Conservation (phyloP, 2,113 vertebrate species). For the Mystacornis crossleyi region DNA sequence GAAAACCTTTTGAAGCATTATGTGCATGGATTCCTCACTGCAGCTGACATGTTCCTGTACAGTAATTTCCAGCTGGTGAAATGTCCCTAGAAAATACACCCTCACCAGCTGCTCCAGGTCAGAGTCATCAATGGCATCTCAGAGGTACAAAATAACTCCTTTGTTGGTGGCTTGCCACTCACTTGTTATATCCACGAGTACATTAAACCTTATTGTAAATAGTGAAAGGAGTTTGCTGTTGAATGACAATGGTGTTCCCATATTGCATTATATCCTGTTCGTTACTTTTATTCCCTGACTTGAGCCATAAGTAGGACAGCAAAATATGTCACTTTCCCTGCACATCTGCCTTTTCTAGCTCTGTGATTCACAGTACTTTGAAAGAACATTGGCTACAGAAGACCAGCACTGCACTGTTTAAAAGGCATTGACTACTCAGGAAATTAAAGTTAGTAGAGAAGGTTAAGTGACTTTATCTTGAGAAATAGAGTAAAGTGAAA, state of each 20-base stretch:
- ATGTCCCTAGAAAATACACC: not conserved
- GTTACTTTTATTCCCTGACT: not conserved
- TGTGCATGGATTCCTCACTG: not conserved
- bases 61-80: not conserved
- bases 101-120: not conserved
- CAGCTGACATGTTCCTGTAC: not conserved
- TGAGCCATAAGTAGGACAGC: not conserved
- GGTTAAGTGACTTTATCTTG: not conserved
- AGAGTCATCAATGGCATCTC: not conserved
- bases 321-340: not conserved
- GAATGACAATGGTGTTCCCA: not conserved
- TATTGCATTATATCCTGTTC: not conserved
- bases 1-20: not conserved
- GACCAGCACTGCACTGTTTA: not conserved
- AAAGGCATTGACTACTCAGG: slow-evolving; percentile 1
- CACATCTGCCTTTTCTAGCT: not conserved
- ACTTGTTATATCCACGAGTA: not conserved
- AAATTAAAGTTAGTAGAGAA: slow-evolving; percentile 35
- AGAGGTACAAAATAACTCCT: not conserved
- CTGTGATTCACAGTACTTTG: not conserved
- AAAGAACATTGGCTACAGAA: not conserved
- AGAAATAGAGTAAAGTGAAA: not conserved
- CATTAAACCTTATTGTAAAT: slow-evolving; percentile 14
- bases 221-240: not conserved
- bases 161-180: not conserved